Conservation (phyloP, 2,113 vertebrate species). For the Stegastes partitus region DNA sequence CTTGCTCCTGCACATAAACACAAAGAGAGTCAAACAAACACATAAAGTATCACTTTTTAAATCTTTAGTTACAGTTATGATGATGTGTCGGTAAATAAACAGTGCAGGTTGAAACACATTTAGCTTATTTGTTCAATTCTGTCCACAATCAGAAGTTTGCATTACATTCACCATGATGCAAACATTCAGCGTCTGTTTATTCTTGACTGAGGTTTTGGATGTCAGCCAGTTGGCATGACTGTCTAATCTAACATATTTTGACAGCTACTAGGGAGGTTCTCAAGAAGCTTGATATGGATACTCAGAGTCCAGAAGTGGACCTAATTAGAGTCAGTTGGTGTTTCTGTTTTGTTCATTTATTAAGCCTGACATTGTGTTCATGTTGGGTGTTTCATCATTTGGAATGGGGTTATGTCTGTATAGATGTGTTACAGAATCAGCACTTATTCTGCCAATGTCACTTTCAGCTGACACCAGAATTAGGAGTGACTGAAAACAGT, state of each 20-base stretch:
- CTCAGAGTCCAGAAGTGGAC: not conserved
- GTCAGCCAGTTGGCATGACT: not conserved
- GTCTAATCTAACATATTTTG: not conserved
- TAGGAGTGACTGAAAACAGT: not conserved
- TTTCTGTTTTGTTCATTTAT: not conserved
- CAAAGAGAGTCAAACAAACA: constrained; percentile 45
- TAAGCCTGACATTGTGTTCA: not conserved
- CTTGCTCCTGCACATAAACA: constrained; percentile 91
- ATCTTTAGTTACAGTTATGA: not conserved
- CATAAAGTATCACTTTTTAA: not conserved
- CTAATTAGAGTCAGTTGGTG: not conserved
- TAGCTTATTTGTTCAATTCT: not conserved
- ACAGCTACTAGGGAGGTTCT: not conserved
- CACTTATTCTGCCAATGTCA: not conserved
- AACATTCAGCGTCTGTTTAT: not conserved
- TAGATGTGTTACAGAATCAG: not conserved
- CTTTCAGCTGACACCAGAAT: too few species aligned
- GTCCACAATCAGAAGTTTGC: not conserved
- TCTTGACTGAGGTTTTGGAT: not conserved
- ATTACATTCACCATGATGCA: constrained; percentile 1
- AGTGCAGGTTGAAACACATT: not conserved
- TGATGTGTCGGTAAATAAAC: not conserved
- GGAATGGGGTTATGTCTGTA: not conserved
- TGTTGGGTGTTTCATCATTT: not conserved
- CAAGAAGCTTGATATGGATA: not conserved